Evolutionary conservation across 2,113 vertebrate species (phyloP).

Genomic region (Mellivora capensis): DNA sequence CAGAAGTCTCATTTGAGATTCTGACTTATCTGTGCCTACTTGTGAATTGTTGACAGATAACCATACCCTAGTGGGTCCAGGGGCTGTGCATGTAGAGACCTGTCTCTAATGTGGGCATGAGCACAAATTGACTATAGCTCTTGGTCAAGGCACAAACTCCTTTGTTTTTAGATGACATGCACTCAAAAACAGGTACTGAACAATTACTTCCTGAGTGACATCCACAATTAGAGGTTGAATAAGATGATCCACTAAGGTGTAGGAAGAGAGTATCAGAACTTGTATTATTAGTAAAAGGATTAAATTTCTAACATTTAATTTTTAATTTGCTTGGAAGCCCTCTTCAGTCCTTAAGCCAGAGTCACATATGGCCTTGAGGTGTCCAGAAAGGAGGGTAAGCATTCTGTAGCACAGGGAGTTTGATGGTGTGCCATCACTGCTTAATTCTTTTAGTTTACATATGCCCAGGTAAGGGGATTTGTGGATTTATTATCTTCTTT

Average conservation of each 20-base stretch:
- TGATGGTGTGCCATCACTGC: accelerated
- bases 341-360: neutral
- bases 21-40: neutral
- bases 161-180: neutral
- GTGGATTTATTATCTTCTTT: neutral
- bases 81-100: neutral
- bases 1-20: neutral
- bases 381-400: neutral
- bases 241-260: neutral
- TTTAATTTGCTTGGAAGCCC: neutral
- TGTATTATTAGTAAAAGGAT: neutral
- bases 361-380: neutral
- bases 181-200: neutral
- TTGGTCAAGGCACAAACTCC: neutral
- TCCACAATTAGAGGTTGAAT: neutral
- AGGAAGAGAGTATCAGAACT: neutral
- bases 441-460: neutral
- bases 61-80: neutral
- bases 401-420: neutral
- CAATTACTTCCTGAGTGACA: neutral
- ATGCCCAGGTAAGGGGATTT: neutral
- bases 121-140: neutral
- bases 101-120: neutral
- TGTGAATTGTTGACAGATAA: neutral
- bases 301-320: neutral